Base-by-base conservation (phyloP, 2,797 vertebrate species). In the Oceanodroma leucorhoa region DNA sequence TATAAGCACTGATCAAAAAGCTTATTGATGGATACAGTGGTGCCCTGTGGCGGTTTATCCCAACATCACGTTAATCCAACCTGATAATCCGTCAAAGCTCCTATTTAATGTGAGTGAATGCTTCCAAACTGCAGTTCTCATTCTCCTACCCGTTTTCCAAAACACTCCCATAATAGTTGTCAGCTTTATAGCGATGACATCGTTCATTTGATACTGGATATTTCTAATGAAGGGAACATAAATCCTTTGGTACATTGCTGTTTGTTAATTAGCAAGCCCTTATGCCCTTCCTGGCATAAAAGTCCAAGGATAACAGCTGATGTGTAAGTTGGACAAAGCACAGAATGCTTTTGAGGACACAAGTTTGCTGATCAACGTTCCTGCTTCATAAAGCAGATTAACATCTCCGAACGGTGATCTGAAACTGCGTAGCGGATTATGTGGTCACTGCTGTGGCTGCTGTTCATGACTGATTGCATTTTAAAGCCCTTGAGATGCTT, bases 101-200 rank as follows among this genome's bases (percentile, higher is more conserved):
- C 79, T 82, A 1, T 78, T 88, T 51, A 43, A 30, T 76, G n/a
- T 1, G 11, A 88, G 45, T 34, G 32, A 60, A 45, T 51, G 8
- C 48, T 69, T 79, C 51, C 62, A 72, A 38, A 23, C 19, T 40
- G 40, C 43, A 26, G 34, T 65, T 78, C 64, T 81, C 17, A 3
- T 67, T 54, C 55, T 60, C 6, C 62, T 5, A 36, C 30, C 6
- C 8, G 19, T 38, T 73, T 78, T 54, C 78, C 67, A 60, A 58
- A 89, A 29, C 21, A 1, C 1, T n/a, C 40, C 41, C 4, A 0
- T 27, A 46, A 1, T 0, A 16, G 7, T 4, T 60, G 18, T 41
- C 60, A 87, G 55, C 53, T 61, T 77, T 46, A 4, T 30, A 58
- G 43, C 0, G 0, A 5, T 11, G 40, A 5, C 5, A 1, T 8